Evolutionary conservation across 2,113 vertebrate genomes (phyloP).

Genomic region (Acrocephalus kingi): DNA sequence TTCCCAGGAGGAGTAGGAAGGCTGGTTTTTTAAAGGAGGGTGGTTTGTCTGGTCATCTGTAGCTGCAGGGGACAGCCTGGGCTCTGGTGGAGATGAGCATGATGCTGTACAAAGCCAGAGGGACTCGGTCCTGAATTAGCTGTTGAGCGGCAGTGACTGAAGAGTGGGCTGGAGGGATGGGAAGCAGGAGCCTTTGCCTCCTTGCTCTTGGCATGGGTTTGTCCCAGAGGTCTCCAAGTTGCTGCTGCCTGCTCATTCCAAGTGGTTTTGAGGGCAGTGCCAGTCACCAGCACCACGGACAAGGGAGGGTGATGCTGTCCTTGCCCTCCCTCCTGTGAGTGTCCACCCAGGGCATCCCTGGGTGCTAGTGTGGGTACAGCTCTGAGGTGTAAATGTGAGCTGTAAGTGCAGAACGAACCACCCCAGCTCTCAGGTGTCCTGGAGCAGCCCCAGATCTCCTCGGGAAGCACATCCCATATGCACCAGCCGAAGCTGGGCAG

Average conservation of each 20-base stretch:
- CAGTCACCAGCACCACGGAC: rapidly evolving
- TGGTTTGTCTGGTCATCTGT: rapidly evolving
- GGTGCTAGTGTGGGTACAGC: rapidly evolving
- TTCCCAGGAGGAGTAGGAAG: neutral
- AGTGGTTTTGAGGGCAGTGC: neutral
- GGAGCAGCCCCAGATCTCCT: rapidly evolving
- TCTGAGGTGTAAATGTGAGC: neutral
- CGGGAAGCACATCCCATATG: rapidly evolving
- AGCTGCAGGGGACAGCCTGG: neutral
- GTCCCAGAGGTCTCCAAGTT: neutral
- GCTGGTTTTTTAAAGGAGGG: neutral
- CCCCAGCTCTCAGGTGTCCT: no score
- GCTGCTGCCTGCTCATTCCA: rapidly evolving
- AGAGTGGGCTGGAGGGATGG: neutral
- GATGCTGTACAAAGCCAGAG: rapidly evolving
- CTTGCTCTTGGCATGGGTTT: neutral
- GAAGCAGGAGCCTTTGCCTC: neutral
- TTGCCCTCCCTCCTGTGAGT: rapidly evolving
- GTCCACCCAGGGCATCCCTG: rapidly evolving
- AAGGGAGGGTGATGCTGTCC: neutral
- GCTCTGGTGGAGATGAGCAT: rapidly evolving
- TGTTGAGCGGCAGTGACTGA: neutral
- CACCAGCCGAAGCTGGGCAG: rapidly evolving
- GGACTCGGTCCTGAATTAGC: neutral
- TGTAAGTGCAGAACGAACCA: neutral